These are phyloP conservation scores for Agrenia bidenticulata DNA, from an alignment of 2,888 invertebrate genomes.

Conservation along the genomic window DNA sequence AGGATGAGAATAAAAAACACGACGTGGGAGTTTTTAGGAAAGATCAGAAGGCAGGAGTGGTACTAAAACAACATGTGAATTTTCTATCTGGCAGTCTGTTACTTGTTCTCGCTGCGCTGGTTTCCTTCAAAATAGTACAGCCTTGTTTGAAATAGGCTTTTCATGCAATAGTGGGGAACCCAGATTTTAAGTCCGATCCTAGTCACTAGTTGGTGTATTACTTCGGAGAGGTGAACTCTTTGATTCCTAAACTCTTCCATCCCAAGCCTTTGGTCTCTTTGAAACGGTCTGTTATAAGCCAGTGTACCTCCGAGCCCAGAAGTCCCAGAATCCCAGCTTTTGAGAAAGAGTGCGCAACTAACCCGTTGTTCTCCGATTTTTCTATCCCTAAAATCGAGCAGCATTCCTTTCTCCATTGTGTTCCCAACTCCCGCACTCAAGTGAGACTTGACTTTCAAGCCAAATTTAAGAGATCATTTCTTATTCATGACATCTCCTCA, in stretches of 20 bases:
- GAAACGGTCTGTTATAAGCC: conserved; percentile 2
- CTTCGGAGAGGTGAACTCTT: too few relatives aligned
- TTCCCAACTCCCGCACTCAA: conserved; percentile 5
- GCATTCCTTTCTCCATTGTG: conserved; percentile 19
- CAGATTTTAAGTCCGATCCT: background rate
- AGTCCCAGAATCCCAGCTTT: background rate
- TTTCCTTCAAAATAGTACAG: conserved; percentile 5
- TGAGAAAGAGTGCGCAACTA: background rate
- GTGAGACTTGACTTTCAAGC: conserved; percentile 24
- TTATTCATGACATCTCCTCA: conserved; percentile 38
- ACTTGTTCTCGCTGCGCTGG: conserved; percentile 9
- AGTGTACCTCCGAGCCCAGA: conserved; percentile 6
- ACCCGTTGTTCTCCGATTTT: background rate
- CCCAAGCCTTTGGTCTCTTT: too few relatives aligned
- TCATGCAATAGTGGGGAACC: too few relatives aligned
- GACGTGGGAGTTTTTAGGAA: conserved; percentile 28
- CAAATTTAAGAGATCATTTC: conserved; percentile 26
- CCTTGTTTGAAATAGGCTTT: background rate
- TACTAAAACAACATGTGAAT: conserved; percentile 29
- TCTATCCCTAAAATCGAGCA: background rate
- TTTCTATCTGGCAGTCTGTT: conserved; percentile 11
- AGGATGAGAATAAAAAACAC: conserved; percentile 8
- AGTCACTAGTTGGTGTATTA: background rate
- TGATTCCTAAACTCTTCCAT: too few relatives aligned
- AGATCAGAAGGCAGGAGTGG: conserved; percentile 13